Conservation (phyloP, 2,113 vertebrate species). For the Callopanchax toddi region DNA sequence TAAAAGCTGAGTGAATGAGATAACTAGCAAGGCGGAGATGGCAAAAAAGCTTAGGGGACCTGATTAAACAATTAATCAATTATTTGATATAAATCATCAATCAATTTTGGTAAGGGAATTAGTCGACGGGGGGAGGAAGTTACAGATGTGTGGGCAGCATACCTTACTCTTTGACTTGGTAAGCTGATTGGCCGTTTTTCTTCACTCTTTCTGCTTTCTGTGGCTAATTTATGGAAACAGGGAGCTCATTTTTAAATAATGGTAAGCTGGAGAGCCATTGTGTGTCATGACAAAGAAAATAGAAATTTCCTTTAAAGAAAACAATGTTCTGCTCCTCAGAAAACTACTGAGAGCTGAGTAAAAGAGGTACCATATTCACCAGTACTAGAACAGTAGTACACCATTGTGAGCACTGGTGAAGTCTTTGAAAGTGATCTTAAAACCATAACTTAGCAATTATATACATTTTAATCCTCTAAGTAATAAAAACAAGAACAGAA, state of each 20-base stretch:
- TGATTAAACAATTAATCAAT: constrained; percentile 82
- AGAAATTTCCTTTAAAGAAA: no score
- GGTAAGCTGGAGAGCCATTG: no score
- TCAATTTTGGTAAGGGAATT: constrained; percentile 76
- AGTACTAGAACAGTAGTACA: no score
- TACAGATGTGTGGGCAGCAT: constrained; percentile 13
- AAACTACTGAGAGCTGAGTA: no score
- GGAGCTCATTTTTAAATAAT: neutral
- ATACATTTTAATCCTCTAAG: no score
- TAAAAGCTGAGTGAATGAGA: constrained; percentile 76
- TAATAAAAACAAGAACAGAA: no score
- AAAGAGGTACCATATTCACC: no score
- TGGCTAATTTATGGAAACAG: constrained; percentile 45
- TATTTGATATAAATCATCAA: constrained; percentile 86
- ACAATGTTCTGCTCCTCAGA: no score
- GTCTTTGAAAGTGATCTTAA: no score
- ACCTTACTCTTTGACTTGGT: constrained; percentile 60
- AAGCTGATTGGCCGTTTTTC: constrained; percentile 51
- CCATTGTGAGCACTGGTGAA: no score
- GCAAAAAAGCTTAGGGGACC: constrained; percentile 69
- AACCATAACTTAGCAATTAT: no score
- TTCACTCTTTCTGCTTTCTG: constrained; percentile 10
- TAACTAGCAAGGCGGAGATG: constrained; percentile 64
- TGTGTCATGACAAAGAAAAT: no score
- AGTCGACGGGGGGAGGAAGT: constrained; percentile 43